Percentiles rank a stretch among this genome's conserved stretches.
phyloP scores from a whole-genome alignment of 2,797 vertebrate species.

The Gymnothorax reevesii region DNA sequence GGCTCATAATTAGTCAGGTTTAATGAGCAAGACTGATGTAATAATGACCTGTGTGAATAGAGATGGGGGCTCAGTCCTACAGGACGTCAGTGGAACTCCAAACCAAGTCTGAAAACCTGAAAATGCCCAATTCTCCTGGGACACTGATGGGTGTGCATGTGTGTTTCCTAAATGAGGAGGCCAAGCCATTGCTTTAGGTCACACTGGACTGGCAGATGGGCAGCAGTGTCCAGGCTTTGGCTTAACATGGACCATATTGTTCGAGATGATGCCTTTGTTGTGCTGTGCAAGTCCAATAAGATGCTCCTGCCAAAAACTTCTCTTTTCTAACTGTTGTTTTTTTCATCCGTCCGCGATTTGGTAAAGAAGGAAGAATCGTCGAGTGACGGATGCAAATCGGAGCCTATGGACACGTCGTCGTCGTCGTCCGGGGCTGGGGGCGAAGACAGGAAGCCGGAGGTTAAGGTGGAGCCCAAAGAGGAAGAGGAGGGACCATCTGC shows the following conservation, averaged over 20 bases:
- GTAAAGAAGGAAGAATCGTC: slow-evolving; percentile 72
- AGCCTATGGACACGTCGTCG: slow-evolving; percentile 74
- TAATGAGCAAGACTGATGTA: no score
- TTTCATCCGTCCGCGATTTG: slow-evolving; percentile 31
- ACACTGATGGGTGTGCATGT: background rate
- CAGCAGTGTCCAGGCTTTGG: background rate
- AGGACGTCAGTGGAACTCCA: background rate
- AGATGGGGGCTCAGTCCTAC: no score
- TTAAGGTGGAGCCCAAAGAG: slow-evolving; percentile 85
- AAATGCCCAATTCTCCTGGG: background rate
- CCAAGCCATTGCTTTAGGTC: background rate
- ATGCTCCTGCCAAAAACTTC: background rate
- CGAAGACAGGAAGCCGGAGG: slow-evolving; percentile 84
- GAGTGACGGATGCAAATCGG: slow-evolving; percentile 80
- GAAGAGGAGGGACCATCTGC: slow-evolving; percentile 81
- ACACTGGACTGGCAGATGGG: background rate
- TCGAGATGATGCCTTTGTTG: background rate
- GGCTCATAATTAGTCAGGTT: no score
- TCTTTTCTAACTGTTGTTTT: background rate
- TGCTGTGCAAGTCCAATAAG: background rate
- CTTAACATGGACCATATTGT: background rate
- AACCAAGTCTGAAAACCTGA: no score
- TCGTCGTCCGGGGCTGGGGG: slow-evolving; percentile 38
- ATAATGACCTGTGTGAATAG: no score
- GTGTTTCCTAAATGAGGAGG: background rate